These are phyloP conservation scores for Erythrocercus mccallii DNA, from an alignment of 2,113 vertebrate species.

Conservation along the genomic window DNA sequence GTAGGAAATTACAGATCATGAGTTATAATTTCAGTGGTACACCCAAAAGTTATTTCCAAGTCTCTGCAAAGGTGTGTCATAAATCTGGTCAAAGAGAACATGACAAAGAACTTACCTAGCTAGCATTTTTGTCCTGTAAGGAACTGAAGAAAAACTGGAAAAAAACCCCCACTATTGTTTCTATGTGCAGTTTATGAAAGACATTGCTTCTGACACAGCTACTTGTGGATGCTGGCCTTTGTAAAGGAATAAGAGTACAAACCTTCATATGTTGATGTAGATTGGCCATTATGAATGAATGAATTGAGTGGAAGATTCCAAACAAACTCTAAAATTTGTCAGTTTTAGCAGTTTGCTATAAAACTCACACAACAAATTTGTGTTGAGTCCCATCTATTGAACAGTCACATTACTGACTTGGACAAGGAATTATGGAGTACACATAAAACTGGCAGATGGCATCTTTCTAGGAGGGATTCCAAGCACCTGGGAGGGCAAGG, in stretches of 20 bases:
- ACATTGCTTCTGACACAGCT: not conserved
- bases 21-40: conserved; percentile 26
- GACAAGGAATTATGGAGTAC: not conserved
- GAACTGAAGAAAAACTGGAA: not conserved
- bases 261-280: not conserved
- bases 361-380: not conserved
- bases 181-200: not conserved
- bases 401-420: not conserved
- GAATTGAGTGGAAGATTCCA: not conserved
- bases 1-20: conserved; percentile 21
- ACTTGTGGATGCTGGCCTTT: not conserved
- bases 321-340: not conserved
- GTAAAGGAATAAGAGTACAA: not conserved
- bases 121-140: conserved; percentile 27
- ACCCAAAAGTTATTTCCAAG: conserved; percentile 35
- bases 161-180: not conserved
- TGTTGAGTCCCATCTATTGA: not conserved
- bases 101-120: not conserved
- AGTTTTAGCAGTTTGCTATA: not conserved
- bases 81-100: conserved; percentile 36
- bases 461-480: conserved; percentile 1
- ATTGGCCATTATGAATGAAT: not conserved
- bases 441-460: conserved; percentile 9
- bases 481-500: not conserved
- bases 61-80: conserved; percentile 1